Percentiles rank a stretch among this genome's conserved stretches.
phyloP scores from a whole-genome alignment of 2,888 invertebrate genomes.

The Cosmorhoe ocellata region DNA sequence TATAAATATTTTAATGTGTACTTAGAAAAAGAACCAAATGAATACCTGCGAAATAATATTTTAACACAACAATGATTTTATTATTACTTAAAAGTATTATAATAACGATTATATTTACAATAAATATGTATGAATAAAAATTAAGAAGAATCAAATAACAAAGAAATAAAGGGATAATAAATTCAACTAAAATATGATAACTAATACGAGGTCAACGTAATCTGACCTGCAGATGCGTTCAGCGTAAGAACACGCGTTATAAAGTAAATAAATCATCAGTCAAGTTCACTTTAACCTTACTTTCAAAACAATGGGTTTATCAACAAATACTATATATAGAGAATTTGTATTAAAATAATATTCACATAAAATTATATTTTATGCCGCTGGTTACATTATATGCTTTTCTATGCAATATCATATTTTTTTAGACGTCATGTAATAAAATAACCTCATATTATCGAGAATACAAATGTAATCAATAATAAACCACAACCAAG shows the following conservation, averaged over 20 bases:
- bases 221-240: constrained; percentile 17
- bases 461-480: no score
- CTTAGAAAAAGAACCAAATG: background rate
- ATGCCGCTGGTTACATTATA: constrained; percentile 17
- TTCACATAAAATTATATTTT: constrained; percentile 35
- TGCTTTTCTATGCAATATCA: background rate
- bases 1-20: background rate
- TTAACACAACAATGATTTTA: constrained; percentile 10
- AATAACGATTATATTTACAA: constrained; percentile 20
- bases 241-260: background rate
- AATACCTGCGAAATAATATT: constrained; percentile 3
- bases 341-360: constrained; percentile 20
- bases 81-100: constrained; percentile 7
- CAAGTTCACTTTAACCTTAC: no score
- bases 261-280: no score
- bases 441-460: no score
- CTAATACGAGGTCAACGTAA: background rate
- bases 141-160: background rate
- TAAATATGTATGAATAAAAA: constrained; percentile 3
- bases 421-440: no score
- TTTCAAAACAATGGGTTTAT: background rate
- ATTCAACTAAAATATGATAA: no score
- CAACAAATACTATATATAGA: background rate
- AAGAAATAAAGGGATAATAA: constrained; percentile 2
- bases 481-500: no score